A percentile compares a stretch with the other conserved stretches of the same genome.
Evolutionary conservation across 2,797 vertebrate species (phyloP).

Genomic region (Odontamblyopus lacepedii): DNA sequence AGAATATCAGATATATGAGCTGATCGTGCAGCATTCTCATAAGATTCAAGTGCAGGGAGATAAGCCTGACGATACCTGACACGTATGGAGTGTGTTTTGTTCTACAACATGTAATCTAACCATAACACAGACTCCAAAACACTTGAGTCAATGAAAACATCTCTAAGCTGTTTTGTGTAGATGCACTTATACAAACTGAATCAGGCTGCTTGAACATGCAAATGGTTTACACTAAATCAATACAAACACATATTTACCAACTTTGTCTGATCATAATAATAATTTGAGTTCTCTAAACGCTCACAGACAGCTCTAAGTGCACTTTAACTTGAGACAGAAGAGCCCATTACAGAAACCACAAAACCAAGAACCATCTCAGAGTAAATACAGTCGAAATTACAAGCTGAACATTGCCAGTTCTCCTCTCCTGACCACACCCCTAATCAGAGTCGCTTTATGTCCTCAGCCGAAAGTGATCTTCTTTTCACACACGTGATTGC

Average conservation of each 20-base stretch:
- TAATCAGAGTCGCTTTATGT: slow-evolving; percentile 36
- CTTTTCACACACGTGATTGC: slow-evolving; percentile 30
- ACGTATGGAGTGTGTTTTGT: not conserved
- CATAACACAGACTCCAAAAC: not conserved
- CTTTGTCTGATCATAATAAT: not conserved
- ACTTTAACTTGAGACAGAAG: not conserved
- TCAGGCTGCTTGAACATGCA: not conserved
- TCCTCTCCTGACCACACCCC: slow-evolving; percentile 22
- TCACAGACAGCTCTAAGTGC: not conserved
- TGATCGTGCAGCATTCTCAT: too few species aligned
- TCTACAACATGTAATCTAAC: not conserved
- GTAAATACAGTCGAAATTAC: slow-evolving; percentile 11
- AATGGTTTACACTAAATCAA: not conserved
- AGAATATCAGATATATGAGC: too few species aligned
- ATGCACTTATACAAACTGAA: not conserved
- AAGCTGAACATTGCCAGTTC: slow-evolving; percentile 14
- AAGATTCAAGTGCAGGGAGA: too few species aligned
- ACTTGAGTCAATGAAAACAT: not conserved
- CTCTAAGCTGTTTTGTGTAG: not conserved
- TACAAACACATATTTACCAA: not conserved
- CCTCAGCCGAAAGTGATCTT: slow-evolving; percentile 1
- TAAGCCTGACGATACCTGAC: too few species aligned
- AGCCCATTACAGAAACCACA: not conserved
- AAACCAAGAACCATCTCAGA: not conserved
- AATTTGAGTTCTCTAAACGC: not conserved